Percentiles rank a stretch among this genome's conserved stretches.
Evolutionary conservation across 2,797 vertebrate species (phyloP).

Genomic region (Pachyuromys duprasi): DNA sequence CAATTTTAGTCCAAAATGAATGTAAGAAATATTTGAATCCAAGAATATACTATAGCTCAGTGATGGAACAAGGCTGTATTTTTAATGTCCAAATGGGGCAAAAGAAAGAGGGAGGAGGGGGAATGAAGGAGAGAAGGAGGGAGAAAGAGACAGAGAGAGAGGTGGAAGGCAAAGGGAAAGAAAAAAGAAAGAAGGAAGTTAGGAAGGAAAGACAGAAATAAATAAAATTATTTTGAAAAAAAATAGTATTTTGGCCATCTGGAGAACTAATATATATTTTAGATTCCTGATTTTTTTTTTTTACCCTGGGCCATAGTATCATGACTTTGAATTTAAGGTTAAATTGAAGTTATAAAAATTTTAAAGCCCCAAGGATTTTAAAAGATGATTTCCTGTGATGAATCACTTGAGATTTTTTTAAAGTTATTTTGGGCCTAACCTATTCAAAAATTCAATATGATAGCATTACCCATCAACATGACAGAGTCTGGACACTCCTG

Average conservation of each 20-base stretch:
- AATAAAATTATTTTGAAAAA: constrained; percentile 15
- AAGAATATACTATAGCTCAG: background rate
- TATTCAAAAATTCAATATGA: constrained; percentile 62
- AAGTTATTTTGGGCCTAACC: constrained; percentile 58
- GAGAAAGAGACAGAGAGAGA: background rate
- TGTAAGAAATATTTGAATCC: constrained; percentile 5
- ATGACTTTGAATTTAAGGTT: constrained; percentile 35
- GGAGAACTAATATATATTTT: background rate
- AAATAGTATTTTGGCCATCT: constrained; percentile 46
- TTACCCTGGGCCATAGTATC: constrained; percentile 7
- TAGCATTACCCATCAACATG: background rate
- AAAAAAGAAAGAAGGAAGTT: background rate
- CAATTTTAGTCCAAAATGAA: constrained; percentile 1
- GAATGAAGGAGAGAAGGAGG: background rate
- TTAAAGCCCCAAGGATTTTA: constrained; percentile 44
- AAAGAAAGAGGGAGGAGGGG: background rate
- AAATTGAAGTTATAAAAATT: constrained; percentile 41
- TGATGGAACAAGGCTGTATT: background rate
- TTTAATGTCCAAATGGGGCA: background rate
- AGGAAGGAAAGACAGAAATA: background rate
- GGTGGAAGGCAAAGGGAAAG: fast-evolving
- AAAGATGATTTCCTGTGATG: constrained; percentile 32
- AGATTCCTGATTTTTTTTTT: constrained; percentile 47
- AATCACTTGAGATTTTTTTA: constrained; percentile 58
- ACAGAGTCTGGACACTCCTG: background rate